Conservation (phyloP, 92 coral and sea anemone genomes). For the Phenganax stokvisi region DNA sequence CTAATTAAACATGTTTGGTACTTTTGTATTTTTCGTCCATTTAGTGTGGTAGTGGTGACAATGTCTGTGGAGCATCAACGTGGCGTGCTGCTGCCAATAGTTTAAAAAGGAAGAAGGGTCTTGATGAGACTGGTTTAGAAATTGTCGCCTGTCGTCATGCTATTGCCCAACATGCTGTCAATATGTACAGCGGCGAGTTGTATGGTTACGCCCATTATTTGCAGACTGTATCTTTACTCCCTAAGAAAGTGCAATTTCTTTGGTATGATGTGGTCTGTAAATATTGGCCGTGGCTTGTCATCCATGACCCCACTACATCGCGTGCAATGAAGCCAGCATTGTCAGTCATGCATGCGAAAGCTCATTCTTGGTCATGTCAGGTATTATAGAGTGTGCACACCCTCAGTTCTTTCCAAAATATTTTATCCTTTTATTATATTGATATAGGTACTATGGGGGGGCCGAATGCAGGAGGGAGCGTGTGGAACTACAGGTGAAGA, state of each 20-base stretch:
- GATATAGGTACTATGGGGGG: slow-evolving; percentile 49
- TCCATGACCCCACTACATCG: slow-evolving; percentile 28
- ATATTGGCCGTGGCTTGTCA: slow-evolving; percentile 67
- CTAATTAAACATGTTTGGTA: too few species aligned
- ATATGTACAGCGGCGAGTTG: slow-evolving; percentile 51
- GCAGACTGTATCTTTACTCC: slow-evolving; percentile 30
- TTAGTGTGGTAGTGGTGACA: too few species aligned
- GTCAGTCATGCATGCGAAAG: slow-evolving; percentile 65
- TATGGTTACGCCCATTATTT: slow-evolving; percentile 68
- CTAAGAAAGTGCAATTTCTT: slow-evolving; percentile 42
- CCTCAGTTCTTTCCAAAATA: neutral
- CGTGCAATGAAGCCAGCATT: slow-evolving; percentile 62
- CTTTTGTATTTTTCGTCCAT: too few species aligned
- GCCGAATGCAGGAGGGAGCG: slow-evolving; percentile 51
- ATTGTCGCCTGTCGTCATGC: slow-evolving; percentile 55
- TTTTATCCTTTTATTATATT: neutral
- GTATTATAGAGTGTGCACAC: neutral
- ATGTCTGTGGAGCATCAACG: slow-evolving; percentile 49
- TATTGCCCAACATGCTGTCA: slow-evolving; percentile 49
- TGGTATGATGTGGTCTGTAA: slow-evolving; percentile 67
- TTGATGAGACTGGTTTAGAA: slow-evolving; percentile 56
- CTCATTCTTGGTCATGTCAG: slow-evolving; percentile 75
- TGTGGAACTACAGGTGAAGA: slow-evolving; percentile 53
- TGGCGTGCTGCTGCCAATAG: slow-evolving; percentile 57
- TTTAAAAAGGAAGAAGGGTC: slow-evolving; percentile 29